Percentiles rank a stretch among this genome's conserved stretches.
These are phyloP conservation scores for Trypoxylus dichotomus DNA, from an alignment of 1,140 invertebrate genomes.

Conservation along the genomic window DNA sequence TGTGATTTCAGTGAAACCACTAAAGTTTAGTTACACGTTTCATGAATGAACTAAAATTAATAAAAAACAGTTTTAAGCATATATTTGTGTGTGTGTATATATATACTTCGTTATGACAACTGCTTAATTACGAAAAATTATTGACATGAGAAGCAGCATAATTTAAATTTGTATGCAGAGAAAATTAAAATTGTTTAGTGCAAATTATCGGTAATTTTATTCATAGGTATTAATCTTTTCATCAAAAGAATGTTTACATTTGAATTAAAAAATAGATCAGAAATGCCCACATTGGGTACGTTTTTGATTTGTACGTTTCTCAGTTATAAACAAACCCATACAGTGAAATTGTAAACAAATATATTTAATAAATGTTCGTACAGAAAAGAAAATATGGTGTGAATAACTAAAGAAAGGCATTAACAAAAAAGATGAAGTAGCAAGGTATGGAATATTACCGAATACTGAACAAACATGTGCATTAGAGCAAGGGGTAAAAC, in stretches of 20 bases:
- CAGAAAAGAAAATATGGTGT: background rate
- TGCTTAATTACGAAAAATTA: no score
- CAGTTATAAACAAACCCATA: background rate
- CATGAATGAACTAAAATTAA: no score
- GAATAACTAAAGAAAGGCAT: background rate
- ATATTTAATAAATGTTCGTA: background rate
- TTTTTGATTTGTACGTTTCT: background rate
- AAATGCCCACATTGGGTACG: background rate
- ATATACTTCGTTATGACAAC: no score
- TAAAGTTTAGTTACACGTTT: no score
- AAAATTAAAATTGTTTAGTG: no score
- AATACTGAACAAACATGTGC: constrained; percentile 39
- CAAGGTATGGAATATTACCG: background rate
- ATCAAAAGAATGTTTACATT: background rate
- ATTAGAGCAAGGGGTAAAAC: constrained; percentile 44
- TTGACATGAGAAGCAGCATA: no score
- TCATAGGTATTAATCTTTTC: background rate
- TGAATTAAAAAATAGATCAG: background rate
- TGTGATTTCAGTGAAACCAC: no score
- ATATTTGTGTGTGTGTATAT: no score
- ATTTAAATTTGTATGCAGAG: no score
- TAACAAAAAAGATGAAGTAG: background rate
- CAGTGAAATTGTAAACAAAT: background rate
- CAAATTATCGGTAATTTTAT: no score
- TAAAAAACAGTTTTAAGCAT: no score